Evolutionary conservation across 2,888 invertebrate genomes (phyloP), one percentile per base, ranked within the genome.

Genomic region (Zygogramma bicolorata): DNA sequence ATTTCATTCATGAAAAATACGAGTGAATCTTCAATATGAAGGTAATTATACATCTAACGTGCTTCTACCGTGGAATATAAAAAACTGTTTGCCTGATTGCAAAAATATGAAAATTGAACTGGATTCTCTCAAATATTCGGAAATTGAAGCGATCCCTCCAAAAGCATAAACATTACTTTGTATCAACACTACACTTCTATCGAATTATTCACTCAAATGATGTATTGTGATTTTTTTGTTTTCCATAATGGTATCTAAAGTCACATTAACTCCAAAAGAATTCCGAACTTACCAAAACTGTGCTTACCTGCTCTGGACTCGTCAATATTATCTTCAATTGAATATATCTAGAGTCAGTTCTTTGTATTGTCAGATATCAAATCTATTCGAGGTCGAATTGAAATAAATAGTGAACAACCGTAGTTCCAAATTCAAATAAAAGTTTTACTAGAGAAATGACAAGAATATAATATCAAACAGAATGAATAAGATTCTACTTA

Each of bases 271-370:
- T 46, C 40, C 60, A 38, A 22, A 60, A 8, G 18, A 15, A 25
- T 46, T 42, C 8, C 38, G 71, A 81, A 83, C 83, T 83, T 76
- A 84, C 83, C 81, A 78, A 68, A 62, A 77, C 71, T 25, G 62
- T 77, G 74, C 81, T 82, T 81, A 83, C 83, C 80, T 84, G 78
- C 63, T 81, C 80, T 62, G 83, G 82, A 57, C 80, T 79, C 62
- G 82, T 81, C 75, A 83, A 79, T 70, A 83, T 63, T 68, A 83
- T 83, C 83, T 84, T 82, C 77, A 80, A 77, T 77, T 74, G 75
- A 80, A 78, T n/a, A 77, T 72, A 67, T 72, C 53, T 68, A 29
- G 49, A 10, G 34, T 63, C 27, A 63, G 46, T 46, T 27, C n/a
- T 27, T 61, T 42, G 29, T 15, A 42, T 18, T 46, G 58, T 67